A percentile compares a stretch with the other conserved stretches of the same genome.
These are phyloP conservation scores for Synanthedon formicaeformis DNA, from an alignment of 2,888 invertebrate genomes.

Conservation along the genomic window DNA sequence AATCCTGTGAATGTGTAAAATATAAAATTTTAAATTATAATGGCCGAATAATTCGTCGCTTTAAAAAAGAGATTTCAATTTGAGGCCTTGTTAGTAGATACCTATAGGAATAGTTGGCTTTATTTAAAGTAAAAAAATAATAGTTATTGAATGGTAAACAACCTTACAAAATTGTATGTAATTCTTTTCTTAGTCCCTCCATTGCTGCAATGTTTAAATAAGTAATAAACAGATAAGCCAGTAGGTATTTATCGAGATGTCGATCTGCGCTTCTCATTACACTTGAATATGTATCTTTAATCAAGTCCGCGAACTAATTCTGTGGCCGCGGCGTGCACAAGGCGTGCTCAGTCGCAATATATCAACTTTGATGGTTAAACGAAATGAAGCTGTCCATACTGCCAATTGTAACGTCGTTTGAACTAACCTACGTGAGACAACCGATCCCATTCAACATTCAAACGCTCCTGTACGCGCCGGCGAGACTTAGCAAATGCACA, in stretches of 20 bases:
- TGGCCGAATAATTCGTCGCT: too few species aligned
- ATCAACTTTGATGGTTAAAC: constrained; percentile 61
- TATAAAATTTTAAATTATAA: too few species aligned
- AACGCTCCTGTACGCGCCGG: constrained; percentile 33
- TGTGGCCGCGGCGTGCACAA: constrained; percentile 39
- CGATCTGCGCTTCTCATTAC: not conserved
- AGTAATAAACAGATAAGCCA: not conserved
- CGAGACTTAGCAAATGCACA: constrained; percentile 16
- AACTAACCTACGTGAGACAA: constrained; percentile 53
- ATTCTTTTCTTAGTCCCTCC: not conserved
- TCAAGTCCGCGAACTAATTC: constrained; percentile 49
- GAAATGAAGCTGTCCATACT: constrained; percentile 67
- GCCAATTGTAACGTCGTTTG: constrained; percentile 68
- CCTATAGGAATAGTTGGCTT: too few species aligned
- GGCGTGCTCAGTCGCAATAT: constrained; percentile 32
- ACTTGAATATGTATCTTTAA: constrained; percentile 42
- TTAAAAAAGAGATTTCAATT: too few species aligned
- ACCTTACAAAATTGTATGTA: not conserved
- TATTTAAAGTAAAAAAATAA: too few species aligned
- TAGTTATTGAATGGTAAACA: too few species aligned
- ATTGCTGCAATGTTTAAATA: not conserved
- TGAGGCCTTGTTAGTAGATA: too few species aligned
- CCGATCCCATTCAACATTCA: constrained; percentile 61
- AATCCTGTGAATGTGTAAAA: too few species aligned
- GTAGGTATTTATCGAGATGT: not conserved